phyloP scores from a whole-genome alignment of 30 jellyfish, hydroid and myxozoan species.

The Aurelia aurita region DNA sequence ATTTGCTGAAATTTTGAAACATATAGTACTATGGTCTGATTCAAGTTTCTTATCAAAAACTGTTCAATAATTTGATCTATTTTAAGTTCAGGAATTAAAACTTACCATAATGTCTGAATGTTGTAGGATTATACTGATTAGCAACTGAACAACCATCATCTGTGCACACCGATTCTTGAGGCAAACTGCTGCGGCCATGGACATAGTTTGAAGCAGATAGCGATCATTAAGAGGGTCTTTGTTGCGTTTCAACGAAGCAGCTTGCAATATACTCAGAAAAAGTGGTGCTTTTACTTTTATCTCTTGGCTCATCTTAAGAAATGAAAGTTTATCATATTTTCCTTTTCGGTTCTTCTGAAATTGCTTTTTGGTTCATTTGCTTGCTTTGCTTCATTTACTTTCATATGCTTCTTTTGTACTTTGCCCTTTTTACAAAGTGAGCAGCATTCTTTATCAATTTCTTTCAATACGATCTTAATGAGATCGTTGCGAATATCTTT shows the following conservation, averaged over 20 bases:
- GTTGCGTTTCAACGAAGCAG: slow-evolving; percentile 6
- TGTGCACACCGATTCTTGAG: slow-evolving; percentile 39
- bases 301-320: slow-evolving; percentile 4
- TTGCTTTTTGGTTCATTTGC: background rate
- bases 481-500: background rate
- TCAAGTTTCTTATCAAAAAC: too few relatives aligned
- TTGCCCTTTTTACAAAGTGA: background rate
- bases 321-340: slow-evolving; percentile 20
- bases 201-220: slow-evolving; percentile 3
- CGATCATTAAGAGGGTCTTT: slow-evolving; percentile 13
- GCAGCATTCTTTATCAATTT: slow-evolving; percentile 14
- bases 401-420: background rate
- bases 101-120: too few relatives aligned
- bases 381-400: background rate
- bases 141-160: slow-evolving; percentile 49
- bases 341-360: slow-evolving; percentile 30
- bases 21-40: too few relatives aligned
- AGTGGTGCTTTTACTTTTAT: slow-evolving; percentile 20
- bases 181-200: slow-evolving; percentile 57
- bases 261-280: slow-evolving; percentile 1
- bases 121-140: slow-evolving; percentile 33
- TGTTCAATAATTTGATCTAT: too few relatives aligned
- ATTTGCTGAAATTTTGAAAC: background rate
- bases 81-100: too few relatives aligned
- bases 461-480: background rate